Percentiles rank a stretch among this genome's conserved stretches.
phyloP scores from a whole-genome alignment of 2,797 vertebrate species.

The Rhinatrema bivittatum region DNA sequence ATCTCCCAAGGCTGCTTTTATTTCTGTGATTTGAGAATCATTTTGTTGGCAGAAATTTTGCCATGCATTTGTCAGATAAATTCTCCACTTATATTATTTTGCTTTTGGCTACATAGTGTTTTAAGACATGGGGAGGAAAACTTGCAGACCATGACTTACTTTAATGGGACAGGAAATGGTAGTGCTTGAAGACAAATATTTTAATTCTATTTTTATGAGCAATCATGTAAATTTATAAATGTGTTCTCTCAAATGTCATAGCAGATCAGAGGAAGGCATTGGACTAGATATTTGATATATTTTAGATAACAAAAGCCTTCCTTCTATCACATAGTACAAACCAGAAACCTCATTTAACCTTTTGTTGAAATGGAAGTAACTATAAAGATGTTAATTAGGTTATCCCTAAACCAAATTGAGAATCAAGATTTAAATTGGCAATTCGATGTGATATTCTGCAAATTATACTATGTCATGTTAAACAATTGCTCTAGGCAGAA shows the following conservation, averaged over 20 bases:
- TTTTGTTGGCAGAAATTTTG: conserved; percentile 39
- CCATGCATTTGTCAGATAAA: conserved; percentile 37
- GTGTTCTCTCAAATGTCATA: conserved; percentile 19
- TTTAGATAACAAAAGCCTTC: too few relatives aligned
- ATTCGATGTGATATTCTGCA: too few relatives aligned
- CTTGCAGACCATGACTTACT: conserved; percentile 34
- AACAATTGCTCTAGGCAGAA: too few relatives aligned
- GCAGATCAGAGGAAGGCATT: too few relatives aligned
- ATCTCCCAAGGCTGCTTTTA: conserved; percentile 39
- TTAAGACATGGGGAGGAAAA: conserved; percentile 20
- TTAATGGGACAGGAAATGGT: conserved; percentile 31
- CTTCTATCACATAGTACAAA: too few relatives aligned
- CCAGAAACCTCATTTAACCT: too few relatives aligned
- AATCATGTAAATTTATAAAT: conserved; percentile 30
- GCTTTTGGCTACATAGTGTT: conserved; percentile 23
- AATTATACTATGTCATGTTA: too few relatives aligned
- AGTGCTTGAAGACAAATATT: conserved; percentile 32
- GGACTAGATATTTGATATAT: too few relatives aligned
- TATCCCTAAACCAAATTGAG: too few relatives aligned
- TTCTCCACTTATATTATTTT: conserved; percentile 35
- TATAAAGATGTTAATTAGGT: too few relatives aligned
- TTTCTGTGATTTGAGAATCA: conserved; percentile 35
- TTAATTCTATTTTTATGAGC: conserved; percentile 37
- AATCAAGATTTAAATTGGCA: too few relatives aligned
- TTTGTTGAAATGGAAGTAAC: too few relatives aligned